phyloP scores from a whole-genome alignment of 37 sponge, comb jelly and placozoan genomes.

The Haliclona indistincta region DNA sequence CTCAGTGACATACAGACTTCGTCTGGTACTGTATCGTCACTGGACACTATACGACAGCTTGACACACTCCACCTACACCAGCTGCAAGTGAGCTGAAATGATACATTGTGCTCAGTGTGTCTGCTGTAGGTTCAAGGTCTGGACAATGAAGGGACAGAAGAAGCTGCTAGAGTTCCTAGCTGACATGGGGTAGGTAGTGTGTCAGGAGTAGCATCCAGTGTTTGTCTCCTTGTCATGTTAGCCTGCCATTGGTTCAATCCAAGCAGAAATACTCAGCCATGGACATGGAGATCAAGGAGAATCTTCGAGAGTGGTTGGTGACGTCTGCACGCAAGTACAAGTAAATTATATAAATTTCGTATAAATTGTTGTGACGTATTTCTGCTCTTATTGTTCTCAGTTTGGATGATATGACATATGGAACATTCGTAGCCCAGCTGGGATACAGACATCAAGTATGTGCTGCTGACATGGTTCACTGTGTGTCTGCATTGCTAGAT shows the following conservation, averaged over 20 bases:
- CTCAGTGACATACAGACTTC: too few species aligned
- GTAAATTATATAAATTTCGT: neutral
- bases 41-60: slow-evolving; percentile 97
- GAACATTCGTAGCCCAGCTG: slow-evolving; percentile 83
- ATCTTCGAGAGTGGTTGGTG: slow-evolving; percentile 70
- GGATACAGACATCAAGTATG: slow-evolving; percentile 84
- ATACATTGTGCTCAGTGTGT: neutral
- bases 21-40: slow-evolving; percentile 85
- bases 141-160: slow-evolving; percentile 95
- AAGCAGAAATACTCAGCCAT: slow-evolving; percentile 93
- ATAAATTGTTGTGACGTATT: too few species aligned
- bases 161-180: slow-evolving; percentile 92
- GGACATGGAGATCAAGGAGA: slow-evolving; percentile 80
- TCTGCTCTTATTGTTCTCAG: too few species aligned
- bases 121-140: slow-evolving; percentile 72
- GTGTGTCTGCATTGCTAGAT: slow-evolving; percentile 63
- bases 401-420: slow-evolving; percentile 82
- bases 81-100: slow-evolving; percentile 54
- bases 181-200: slow-evolving; percentile 92
- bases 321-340: slow-evolving; percentile 60
- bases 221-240: neutral
- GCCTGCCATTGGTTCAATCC: slow-evolving; percentile 84
- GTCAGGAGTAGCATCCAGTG: neutral
- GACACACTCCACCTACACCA: slow-evolving; percentile 85
- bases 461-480: slow-evolving; percentile 73